These are phyloP conservation scores for Larimichthys polyactis DNA, from an alignment of 2,113 vertebrate species.

Conservation along the genomic window DNA sequence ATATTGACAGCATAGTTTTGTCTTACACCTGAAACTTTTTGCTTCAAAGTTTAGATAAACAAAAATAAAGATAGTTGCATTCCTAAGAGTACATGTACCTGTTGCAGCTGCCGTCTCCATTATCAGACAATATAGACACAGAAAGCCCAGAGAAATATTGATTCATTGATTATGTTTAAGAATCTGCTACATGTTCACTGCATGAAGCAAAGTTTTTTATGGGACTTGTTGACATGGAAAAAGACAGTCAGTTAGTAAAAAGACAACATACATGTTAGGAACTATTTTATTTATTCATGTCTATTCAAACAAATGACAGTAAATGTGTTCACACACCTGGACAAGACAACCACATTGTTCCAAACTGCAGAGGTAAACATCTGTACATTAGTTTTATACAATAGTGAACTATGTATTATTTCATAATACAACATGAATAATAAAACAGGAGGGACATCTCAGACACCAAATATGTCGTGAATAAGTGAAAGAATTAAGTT, in stretches of 20 bases:
- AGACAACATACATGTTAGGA: background rate
- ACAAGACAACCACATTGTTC: slow-evolving; percentile 33
- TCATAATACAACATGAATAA: background rate
- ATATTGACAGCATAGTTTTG: background rate
- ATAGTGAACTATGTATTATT: background rate
- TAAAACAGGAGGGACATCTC: background rate
- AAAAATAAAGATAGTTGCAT: too few species aligned
- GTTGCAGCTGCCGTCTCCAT: background rate
- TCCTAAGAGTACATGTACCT: background rate
- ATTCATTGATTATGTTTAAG: background rate
- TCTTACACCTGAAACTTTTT: background rate
- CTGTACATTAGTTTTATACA: background rate
- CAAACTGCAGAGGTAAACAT: background rate
- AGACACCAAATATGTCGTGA: background rate
- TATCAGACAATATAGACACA: too few species aligned
- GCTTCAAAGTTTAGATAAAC: background rate
- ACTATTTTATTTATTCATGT: slow-evolving; percentile 29
- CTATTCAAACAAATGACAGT: slow-evolving; percentile 27
- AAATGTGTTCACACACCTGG: slow-evolving; percentile 2
- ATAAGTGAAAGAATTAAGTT: background rate
- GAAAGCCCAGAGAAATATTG: too few species aligned
- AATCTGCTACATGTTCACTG: background rate
- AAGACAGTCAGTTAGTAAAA: background rate
- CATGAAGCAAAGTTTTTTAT: background rate
- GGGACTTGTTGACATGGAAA: background rate